A percentile compares a stretch with the other conserved stretches of the same genome.
Conservation (phyloP, 2,797 vertebrate species). For the Etheostoma nigrum region DNA sequence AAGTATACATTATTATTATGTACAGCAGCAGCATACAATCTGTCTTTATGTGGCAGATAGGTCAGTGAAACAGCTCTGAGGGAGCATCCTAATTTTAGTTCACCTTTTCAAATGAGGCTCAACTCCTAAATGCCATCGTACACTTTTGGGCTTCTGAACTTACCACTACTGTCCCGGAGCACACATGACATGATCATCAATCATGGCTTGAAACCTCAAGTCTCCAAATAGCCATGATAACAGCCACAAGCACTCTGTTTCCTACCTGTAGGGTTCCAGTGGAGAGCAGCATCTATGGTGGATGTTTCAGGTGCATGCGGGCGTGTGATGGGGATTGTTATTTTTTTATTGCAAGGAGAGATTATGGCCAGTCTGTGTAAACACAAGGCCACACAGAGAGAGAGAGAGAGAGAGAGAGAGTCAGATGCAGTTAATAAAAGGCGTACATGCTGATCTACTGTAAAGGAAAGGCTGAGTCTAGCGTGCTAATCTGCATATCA, state of each 20-base stretch:
- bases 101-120: slow-evolving; percentile 36
- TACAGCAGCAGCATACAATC: slow-evolving; percentile 22
- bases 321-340: slow-evolving; percentile 33
- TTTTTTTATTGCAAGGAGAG: slow-evolving; percentile 54
- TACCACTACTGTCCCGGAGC: slow-evolving; percentile 56
- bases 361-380: slow-evolving; percentile 47
- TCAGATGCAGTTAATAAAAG: slow-evolving; percentile 15
- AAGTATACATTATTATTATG: not conserved
- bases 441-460: slow-evolving; percentile 17
- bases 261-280: slow-evolving; percentile 12
- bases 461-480: slow-evolving; percentile 7
- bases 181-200: slow-evolving; percentile 69
- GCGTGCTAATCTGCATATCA: slow-evolving; percentile 11
- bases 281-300: slow-evolving; percentile 10
- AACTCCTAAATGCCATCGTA: slow-evolving; percentile 30
- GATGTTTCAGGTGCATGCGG: slow-evolving; percentile 52
- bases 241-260: slow-evolving; percentile 40
- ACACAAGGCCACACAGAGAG: slow-evolving; percentile 36
- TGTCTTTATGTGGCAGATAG: slow-evolving; percentile 31
- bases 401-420: no score
- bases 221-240: slow-evolving; percentile 52
- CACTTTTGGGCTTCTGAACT: slow-evolving; percentile 33
- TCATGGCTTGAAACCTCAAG: slow-evolving; percentile 62
- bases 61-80: slow-evolving; percentile 45
- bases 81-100: slow-evolving; percentile 49